A percentile compares a stretch with the other conserved stretches of the same genome.
Conservation (phyloP, 2,113 vertebrate genomes). For the Archocentrus centrarchus region DNA sequence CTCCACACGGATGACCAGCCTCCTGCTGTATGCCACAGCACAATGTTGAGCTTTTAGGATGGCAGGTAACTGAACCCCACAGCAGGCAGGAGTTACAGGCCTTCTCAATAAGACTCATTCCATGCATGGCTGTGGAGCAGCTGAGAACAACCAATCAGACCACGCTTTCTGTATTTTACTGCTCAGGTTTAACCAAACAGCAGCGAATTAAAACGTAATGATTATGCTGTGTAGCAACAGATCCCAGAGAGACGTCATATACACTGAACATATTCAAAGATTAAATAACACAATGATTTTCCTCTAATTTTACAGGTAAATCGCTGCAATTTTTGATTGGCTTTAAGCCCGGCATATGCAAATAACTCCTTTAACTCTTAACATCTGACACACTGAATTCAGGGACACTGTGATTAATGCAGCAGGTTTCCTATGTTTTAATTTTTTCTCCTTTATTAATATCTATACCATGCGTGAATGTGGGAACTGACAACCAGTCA, state of each 20-base stretch:
- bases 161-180: background rate
- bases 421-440: background rate
- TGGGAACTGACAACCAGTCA: background rate
- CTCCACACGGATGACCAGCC: conserved; percentile 14
- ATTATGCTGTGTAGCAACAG: background rate
- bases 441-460: background rate
- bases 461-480: background rate
- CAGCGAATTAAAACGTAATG: background rate
- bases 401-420: background rate
- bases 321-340: background rate
- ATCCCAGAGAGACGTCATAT: background rate
- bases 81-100: conserved; percentile 29
- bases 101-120: conserved; percentile 35
- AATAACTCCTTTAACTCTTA: background rate
- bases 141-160: conserved; percentile 48
- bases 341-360: background rate
- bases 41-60: conserved; percentile 50
- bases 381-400: background rate
- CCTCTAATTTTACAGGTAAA: background rate
- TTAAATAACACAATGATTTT: background rate
- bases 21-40: conserved; percentile 9
- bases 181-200: conserved; percentile 5
- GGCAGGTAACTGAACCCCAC: conserved; percentile 59
- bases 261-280: background rate
- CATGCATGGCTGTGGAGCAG: background rate